These are phyloP conservation scores for Neostethus bicornis DNA, from an alignment of 2,797 vertebrate species.

Conservation along the genomic window DNA sequence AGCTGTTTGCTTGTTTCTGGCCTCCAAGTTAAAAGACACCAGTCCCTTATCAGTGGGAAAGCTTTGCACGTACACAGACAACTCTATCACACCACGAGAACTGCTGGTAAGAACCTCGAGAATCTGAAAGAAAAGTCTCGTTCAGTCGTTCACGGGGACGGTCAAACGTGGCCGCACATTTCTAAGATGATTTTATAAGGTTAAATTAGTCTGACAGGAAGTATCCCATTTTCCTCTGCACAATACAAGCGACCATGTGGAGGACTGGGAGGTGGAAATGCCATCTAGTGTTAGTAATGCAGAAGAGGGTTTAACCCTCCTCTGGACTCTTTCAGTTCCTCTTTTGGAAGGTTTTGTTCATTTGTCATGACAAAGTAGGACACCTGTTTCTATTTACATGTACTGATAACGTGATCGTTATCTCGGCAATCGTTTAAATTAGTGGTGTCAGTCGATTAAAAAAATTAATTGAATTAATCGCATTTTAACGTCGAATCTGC, in stretches of 20 bases:
- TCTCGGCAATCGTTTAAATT: too few relatives aligned
- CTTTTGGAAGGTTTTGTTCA: not conserved
- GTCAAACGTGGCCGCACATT: constrained; percentile 44
- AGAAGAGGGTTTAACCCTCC: constrained; percentile 29
- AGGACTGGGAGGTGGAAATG: constrained; percentile 54
- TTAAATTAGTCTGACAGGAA: constrained; percentile 62
- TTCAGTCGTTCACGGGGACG: constrained; percentile 23
- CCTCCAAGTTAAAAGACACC: constrained; percentile 94
- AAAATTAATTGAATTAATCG: too few relatives aligned
- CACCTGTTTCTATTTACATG: not conserved
- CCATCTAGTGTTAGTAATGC: constrained; percentile 84
- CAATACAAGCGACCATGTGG: constrained; percentile 61
- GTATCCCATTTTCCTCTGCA: constrained; percentile 60
- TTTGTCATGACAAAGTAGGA: too few relatives aligned
- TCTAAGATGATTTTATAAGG: constrained; percentile 42
- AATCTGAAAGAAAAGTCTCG: constrained; percentile 31
- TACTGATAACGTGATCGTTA: not conserved
- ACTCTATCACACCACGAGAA: constrained; percentile 90
- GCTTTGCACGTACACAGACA: constrained; percentile 95
- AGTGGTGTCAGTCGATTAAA: too few relatives aligned
- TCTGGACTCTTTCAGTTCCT: not conserved
- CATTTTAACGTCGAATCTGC: too few relatives aligned
- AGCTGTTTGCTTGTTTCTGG: constrained; percentile 94
- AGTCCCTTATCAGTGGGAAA: constrained; percentile 90
- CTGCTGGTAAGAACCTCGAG: constrained; percentile 91